Percentiles rank a stretch among this genome's conserved stretches.
phyloP scores from a whole-genome alignment of 2,888 invertebrate species.

The Agriopis aurantiaria region DNA sequence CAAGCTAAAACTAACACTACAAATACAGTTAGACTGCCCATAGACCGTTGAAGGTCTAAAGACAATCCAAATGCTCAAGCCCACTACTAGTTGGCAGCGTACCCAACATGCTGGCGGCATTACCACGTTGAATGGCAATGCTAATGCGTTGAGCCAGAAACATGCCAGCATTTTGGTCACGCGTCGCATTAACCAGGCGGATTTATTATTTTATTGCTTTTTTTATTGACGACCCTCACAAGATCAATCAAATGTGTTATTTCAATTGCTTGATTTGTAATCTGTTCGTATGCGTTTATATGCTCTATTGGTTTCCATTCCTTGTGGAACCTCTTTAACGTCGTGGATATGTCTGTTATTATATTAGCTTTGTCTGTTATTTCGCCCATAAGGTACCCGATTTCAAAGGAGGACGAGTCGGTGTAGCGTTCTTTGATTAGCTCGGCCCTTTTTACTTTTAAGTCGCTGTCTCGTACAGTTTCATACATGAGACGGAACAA shows the following conservation, averaged over 20 bases:
- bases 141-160: no score
- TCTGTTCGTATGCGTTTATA: conserved; percentile 71
- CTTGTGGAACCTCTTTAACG: conserved; percentile 50
- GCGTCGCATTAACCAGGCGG: no score
- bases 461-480: conserved; percentile 64
- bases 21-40: no score
- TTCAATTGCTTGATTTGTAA: conserved; percentile 67
- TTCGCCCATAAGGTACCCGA: conserved; percentile 11
- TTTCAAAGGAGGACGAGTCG: conserved; percentile 6
- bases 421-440: conserved; percentile 45
- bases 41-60: no score
- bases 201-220: not conserved
- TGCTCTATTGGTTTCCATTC: conserved; percentile 71
- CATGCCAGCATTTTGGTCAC: no score
- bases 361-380: conserved; percentile 12
- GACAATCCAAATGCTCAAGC: no score
- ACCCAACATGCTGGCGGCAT: no score
- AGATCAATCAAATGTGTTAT: conserved; percentile 43
- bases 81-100: no score
- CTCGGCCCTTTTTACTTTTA: conserved; percentile 62
- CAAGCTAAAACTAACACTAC: no score
- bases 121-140: no score
- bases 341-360: conserved; percentile 8
- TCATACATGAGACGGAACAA: conserved; percentile 69
- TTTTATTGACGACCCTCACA: conserved; percentile 3